Evolutionary conservation across 1,140 invertebrate genomes (phyloP).

Genomic region (Drosophila varians): DNA sequence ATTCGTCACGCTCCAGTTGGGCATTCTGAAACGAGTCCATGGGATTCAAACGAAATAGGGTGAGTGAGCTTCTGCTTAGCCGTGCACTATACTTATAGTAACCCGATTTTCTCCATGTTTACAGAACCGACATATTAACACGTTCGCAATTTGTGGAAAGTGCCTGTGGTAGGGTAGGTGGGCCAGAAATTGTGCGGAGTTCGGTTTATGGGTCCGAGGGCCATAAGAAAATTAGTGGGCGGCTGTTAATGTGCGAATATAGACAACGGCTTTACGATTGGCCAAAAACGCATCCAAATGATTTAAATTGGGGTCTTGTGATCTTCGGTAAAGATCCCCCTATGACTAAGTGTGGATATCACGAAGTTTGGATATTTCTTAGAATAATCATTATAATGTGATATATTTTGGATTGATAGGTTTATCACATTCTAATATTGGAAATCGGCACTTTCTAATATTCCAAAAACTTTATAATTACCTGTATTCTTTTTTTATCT

Average conservation of each 20-base stretch:
- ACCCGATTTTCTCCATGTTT: constrained; percentile 48
- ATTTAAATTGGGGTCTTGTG: constrained; percentile 62
- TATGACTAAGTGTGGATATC: constrained; percentile 28
- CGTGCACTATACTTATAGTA: constrained; percentile 32
- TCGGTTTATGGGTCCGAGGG: constrained; percentile 19
- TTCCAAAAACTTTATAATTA: background rate
- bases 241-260: constrained; percentile 67
- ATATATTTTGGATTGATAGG: too few species aligned
- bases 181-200: constrained; percentile 37
- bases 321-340: constrained; percentile 27
- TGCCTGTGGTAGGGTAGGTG: constrained; percentile 6
- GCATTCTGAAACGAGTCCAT: constrained; percentile 64
- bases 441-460: background rate
- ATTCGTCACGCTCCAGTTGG: constrained; percentile 67
- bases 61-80: constrained; percentile 45
- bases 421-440: too few species aligned
- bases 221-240: constrained; percentile 66
- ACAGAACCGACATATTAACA: constrained; percentile 70
- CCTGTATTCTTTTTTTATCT: background rate
- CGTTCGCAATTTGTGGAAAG: constrained; percentile 52
- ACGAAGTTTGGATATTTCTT: too few species aligned
- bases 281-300: constrained; percentile 15
- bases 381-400: too few species aligned
- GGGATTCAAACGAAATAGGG: constrained; percentile 5
- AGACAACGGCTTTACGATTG: constrained; percentile 35